These are phyloP conservation scores for Brotula barbata DNA, from an alignment of 2,797 vertebrate species.

Conservation along the genomic window DNA sequence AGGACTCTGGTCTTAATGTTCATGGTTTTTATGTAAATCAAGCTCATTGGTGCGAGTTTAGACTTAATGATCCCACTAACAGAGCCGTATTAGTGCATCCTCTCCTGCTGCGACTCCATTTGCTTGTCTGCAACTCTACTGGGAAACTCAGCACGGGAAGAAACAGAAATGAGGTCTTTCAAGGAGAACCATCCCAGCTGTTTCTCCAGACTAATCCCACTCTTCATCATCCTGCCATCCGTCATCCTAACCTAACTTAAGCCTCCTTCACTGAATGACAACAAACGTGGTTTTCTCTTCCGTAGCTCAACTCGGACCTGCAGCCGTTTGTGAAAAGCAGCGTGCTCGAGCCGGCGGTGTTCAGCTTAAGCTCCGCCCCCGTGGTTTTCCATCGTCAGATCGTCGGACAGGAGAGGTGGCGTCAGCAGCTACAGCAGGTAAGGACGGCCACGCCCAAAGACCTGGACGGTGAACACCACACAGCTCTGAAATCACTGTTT, in stretches of 20 bases:
- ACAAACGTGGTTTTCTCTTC: conserved; percentile 16
- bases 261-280: neutral
- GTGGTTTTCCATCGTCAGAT: conserved; percentile 90
- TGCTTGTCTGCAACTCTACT: conserved; percentile 43
- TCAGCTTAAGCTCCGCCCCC: conserved; percentile 90
- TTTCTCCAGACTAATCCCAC: conserved; percentile 2
- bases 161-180: conserved; percentile 43
- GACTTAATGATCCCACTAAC: conserved; percentile 32
- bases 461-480: no score
- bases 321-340: conserved; percentile 90
- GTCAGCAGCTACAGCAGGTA: conserved; percentile 90
- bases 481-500: no score
- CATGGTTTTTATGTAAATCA: no score
- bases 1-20: no score
- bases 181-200: conserved; percentile 50
- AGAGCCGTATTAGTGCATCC: conserved; percentile 19
- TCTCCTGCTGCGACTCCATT: conserved; percentile 59
- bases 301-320: conserved; percentile 92
- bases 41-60: neutral
- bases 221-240: conserved; percentile 42
- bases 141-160: conserved; percentile 59
- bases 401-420: conserved; percentile 87
- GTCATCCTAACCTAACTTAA: neutral
- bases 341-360: conserved; percentile 72
- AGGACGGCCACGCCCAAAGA: neutral